Conservation (phyloP, 2,113 vertebrate genomes). For the Colossoma macropomum region DNA sequence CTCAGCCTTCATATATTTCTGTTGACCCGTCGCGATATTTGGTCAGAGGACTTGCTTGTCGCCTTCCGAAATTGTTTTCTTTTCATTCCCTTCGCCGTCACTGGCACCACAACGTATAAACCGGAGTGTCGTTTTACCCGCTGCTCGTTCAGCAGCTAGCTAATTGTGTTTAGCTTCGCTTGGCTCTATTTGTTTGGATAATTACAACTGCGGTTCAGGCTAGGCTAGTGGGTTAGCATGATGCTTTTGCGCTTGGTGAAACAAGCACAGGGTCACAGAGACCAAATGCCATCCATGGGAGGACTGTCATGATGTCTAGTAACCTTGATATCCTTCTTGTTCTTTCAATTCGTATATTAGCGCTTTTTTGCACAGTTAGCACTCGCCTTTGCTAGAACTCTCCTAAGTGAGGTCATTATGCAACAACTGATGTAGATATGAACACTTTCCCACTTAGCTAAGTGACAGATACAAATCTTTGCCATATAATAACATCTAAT, state of each 20-base stretch:
- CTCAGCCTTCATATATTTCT: conserved; percentile 21
- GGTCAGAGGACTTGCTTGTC: conserved; percentile 63
- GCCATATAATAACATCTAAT: neutral
- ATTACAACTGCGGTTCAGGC: conserved; percentile 52
- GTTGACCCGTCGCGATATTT: conserved; percentile 51
- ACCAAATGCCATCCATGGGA: conserved; percentile 8
- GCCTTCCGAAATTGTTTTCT: conserved; percentile 54
- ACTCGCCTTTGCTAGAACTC: no score
- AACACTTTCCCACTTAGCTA: neutral
- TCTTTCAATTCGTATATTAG: conserved; percentile 9
- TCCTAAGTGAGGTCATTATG: neutral
- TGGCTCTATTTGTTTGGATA: conserved; percentile 68
- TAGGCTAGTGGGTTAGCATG: conserved; percentile 37
- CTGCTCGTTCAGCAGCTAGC: conserved; percentile 50
- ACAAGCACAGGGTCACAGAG: neutral
- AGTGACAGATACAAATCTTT: neutral
- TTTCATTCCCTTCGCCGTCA: conserved; percentile 65
- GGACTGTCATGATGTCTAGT: conserved; percentile 12
- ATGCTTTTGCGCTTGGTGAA: conserved; percentile 28
- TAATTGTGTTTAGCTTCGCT: conserved; percentile 70
- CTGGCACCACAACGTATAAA: conserved; percentile 70
- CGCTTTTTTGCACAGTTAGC: neutral
- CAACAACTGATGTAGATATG: neutral
- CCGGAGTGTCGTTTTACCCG: conserved; percentile 36
- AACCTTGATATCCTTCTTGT: conserved; percentile 22